These are phyloP conservation scores for Oreochromis mossambicus DNA, from an alignment of 2,797 vertebrate species.

Conservation along the genomic window DNA sequence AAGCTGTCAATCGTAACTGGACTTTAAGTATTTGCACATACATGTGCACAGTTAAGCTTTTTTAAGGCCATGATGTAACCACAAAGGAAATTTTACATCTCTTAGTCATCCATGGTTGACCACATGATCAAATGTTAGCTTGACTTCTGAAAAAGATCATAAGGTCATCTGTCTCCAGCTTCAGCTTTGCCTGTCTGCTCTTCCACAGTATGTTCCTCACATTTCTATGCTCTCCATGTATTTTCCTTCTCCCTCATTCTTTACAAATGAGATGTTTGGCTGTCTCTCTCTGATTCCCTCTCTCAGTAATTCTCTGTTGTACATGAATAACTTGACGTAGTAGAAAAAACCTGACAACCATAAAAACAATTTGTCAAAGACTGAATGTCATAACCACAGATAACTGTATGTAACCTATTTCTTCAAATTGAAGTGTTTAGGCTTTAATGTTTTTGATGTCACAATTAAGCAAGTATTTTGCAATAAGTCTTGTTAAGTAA, in stretches of 20 bases:
- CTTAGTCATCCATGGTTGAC: neutral
- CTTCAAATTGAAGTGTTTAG: neutral
- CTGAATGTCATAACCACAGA: neutral
- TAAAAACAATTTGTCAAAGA: neutral
- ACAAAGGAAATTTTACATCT: neutral
- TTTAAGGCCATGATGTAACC: neutral
- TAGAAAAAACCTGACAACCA: neutral
- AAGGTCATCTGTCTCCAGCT: neutral
- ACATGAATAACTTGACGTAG: neutral
- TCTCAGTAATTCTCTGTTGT: neutral
- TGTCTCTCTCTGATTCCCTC: neutral
- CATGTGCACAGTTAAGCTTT: neutral
- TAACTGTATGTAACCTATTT: neutral
- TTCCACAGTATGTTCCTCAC: neutral
- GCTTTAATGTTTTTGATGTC: neutral
- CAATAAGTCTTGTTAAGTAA: neutral
- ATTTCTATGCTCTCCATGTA: neutral
- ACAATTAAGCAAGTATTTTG: fast-evolving
- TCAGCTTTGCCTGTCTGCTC: neutral
- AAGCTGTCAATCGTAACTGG: conserved; percentile 35
- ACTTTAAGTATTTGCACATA: conserved; percentile 22
- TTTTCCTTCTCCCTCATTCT: neutral
- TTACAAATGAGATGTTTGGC: neutral
- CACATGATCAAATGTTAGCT: neutral
- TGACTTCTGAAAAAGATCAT: neutral